Conservation (phyloP, 2,888 invertebrate genomes). For the Drosophila parthenogenetica region DNA sequence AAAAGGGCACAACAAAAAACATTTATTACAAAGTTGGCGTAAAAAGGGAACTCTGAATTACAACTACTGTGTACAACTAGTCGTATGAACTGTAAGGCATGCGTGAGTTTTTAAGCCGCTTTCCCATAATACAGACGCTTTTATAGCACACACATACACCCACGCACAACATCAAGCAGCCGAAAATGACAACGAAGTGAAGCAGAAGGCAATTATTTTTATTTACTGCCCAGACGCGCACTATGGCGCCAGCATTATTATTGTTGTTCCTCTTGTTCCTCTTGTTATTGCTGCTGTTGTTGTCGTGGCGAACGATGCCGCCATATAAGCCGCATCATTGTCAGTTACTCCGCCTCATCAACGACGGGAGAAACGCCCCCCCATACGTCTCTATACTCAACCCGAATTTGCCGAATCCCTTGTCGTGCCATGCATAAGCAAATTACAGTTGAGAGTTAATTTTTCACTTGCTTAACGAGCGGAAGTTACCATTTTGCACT, state of each 20-base stretch:
- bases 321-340: conserved; percentile 79
- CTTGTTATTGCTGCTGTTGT: conserved; percentile 28
- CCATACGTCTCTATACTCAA: conserved; percentile 1
- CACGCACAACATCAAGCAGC: conserved; percentile 33
- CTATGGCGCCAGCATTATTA: conserved; percentile 82
- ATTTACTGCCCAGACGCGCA: conserved; percentile 83
- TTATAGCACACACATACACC: conserved; percentile 59
- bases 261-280: conserved; percentile 57
- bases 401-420: conserved; percentile 21
- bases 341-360: conserved; percentile 65
- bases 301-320: conserved; percentile 42
- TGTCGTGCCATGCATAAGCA: conserved; percentile 68
- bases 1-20: conserved; percentile 15
- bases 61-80: conserved; percentile 8
- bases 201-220: conserved; percentile 84
- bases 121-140: conserved; percentile 67
- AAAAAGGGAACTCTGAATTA: conserved; percentile 3
- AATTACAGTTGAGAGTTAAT: conserved; percentile 82
- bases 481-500: conserved; percentile 83
- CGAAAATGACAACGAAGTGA: conserved; percentile 74
- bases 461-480: conserved; percentile 84
- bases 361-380: conserved; percentile 36
- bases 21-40: conserved; percentile 26
- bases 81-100: conserved; percentile 30
- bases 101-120: conserved; percentile 75